phyloP scores from a whole-genome alignment of 2,888 invertebrate genomes.

The Plutella xylostella region DNA sequence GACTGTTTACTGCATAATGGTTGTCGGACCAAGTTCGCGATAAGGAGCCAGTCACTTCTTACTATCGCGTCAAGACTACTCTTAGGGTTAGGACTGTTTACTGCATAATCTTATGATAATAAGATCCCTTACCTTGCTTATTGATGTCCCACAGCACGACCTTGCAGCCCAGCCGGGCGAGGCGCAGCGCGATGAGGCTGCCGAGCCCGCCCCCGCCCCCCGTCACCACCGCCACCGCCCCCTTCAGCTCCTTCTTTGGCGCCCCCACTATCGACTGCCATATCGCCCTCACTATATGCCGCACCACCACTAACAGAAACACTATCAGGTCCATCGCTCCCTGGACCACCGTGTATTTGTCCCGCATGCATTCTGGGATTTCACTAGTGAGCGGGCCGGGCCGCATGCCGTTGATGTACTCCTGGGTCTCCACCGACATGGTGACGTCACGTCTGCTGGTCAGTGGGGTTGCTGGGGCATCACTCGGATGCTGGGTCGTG shows the following conservation, averaged over 20 bases:
- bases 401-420: slow-evolving; percentile 52
- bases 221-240: slow-evolving; percentile 86
- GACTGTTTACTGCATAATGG: no score
- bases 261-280: slow-evolving; percentile 72
- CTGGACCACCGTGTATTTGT: slow-evolving; percentile 63
- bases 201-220: slow-evolving; percentile 92
- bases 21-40: no score
- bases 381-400: slow-evolving; percentile 56
- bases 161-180: slow-evolving; percentile 81
- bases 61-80: no score
- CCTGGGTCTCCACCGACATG: slow-evolving; percentile 42
- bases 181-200: slow-evolving; percentile 77
- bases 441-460: slow-evolving; percentile 11
- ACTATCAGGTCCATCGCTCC: slow-evolving; percentile 68
- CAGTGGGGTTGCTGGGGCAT: slow-evolving; percentile 33
- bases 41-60: no score
- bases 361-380: slow-evolving; percentile 60
- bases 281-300: slow-evolving; percentile 66
- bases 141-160: slow-evolving; percentile 94
- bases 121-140: slow-evolving; percentile 80
- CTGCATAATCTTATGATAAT: no score
- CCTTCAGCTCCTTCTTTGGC: slow-evolving; percentile 76
- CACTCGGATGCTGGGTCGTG: slow-evolving; percentile 25
- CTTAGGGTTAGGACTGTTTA: no score
- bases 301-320: slow-evolving; percentile 58